phyloP scores from a whole-genome alignment of 2,113 vertebrate species.

The Pungitius pungitius region DNA sequence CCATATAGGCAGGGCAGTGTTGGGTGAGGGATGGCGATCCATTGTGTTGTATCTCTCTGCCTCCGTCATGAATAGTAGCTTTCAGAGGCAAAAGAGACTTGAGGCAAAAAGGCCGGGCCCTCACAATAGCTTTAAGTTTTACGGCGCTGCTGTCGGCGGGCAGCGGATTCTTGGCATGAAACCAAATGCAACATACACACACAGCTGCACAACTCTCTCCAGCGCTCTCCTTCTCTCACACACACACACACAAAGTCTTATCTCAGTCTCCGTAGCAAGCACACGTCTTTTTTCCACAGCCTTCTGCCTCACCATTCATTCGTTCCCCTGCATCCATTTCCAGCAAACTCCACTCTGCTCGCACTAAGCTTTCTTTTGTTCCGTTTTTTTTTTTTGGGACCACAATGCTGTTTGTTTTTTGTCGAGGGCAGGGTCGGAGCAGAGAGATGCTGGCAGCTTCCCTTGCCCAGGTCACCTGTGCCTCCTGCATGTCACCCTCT shows the following conservation, averaged over 20 bases:
- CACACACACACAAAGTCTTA: slow-evolving; percentile 38
- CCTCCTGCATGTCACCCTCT: slow-evolving; percentile 69
- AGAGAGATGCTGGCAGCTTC: slow-evolving; percentile 54
- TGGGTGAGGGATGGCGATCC: slow-evolving; percentile 69
- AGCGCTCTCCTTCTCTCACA: background rate
- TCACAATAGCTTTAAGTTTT: slow-evolving; percentile 79
- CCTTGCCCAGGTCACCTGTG: slow-evolving; percentile 44
- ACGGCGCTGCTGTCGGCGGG: slow-evolving; percentile 62
- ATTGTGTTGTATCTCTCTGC: slow-evolving; percentile 75
- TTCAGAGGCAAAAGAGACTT: slow-evolving; percentile 62
- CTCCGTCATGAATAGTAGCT: slow-evolving; percentile 77
- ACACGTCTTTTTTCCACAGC: slow-evolving; percentile 41
- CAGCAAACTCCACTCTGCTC: slow-evolving; percentile 55
- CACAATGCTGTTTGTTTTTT: slow-evolving; percentile 75
- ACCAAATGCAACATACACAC: slow-evolving; percentile 67
- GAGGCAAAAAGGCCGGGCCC: slow-evolving; percentile 45
- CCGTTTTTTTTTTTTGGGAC: slow-evolving; percentile 29
- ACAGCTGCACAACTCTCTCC: slow-evolving; percentile 61
- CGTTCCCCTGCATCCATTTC: slow-evolving; percentile 58
- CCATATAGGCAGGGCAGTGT: slow-evolving; percentile 72
- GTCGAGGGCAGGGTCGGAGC: slow-evolving; percentile 48
- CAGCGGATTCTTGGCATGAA: slow-evolving; percentile 63
- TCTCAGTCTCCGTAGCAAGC: slow-evolving; percentile 41
- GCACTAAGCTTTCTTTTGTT: slow-evolving; percentile 59
- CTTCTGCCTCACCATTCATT: slow-evolving; percentile 46